Conservation (phyloP, 2,797 vertebrate genomes). For the Phataginus tetradactyla region DNA sequence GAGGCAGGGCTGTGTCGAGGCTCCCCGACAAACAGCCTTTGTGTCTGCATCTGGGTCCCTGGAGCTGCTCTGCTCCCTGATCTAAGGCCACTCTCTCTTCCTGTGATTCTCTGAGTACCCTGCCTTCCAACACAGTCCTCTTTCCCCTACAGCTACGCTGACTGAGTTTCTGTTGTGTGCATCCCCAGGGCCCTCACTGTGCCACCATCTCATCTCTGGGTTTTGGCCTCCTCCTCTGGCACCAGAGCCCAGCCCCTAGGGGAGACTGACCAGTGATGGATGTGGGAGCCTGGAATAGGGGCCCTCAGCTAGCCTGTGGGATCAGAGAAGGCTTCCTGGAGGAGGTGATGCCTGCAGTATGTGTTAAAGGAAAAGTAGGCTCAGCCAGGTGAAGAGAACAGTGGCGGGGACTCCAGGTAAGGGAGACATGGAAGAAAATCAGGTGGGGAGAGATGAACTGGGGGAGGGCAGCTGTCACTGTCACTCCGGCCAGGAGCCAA, state of each 20-base stretch:
- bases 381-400: not conserved
- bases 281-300: not conserved
- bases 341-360: not conserved
- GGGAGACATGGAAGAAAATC: too few species aligned
- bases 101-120: not conserved
- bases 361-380: not conserved
- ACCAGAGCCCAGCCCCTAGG: not conserved
- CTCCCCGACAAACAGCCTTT: too few species aligned
- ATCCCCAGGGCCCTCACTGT: too few species aligned
- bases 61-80: not conserved
- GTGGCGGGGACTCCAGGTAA: not conserved
- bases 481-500: not conserved
- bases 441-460: not conserved
- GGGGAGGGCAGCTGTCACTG: not conserved
- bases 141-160: not conserved
- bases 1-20: too few species aligned
- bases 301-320: not conserved
- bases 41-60: not conserved
- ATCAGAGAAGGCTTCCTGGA: not conserved
- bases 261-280: not conserved
- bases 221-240: not conserved
- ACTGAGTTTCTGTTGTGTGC: not conserved
- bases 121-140: not conserved
- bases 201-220: not conserved
- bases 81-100: not conserved